Conservation (phyloP, 2,797 vertebrate species). For the Mastacembelus armatus region DNA sequence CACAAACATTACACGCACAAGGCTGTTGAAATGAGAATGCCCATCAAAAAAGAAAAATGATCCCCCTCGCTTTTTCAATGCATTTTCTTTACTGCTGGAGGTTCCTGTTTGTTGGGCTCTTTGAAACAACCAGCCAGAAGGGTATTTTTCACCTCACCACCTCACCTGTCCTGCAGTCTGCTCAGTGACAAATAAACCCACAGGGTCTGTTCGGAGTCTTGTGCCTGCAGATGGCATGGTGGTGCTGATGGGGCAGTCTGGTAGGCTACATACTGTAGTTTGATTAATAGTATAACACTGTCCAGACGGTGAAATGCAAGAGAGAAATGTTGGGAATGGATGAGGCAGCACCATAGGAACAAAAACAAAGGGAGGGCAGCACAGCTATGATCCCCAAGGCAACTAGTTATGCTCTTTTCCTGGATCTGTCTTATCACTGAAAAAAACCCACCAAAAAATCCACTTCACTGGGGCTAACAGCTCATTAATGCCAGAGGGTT, state of each 20-base stretch:
- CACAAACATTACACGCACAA: conserved; percentile 31
- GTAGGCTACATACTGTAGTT: conserved; percentile 44
- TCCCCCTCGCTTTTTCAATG: conserved; percentile 8
- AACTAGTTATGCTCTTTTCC: conserved; percentile 56
- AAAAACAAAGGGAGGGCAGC: conserved; percentile 63
- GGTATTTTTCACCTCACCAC: conserved; percentile 67
- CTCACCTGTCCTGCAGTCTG: conserved; percentile 61
- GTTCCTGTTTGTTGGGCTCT: conserved; percentile 28
- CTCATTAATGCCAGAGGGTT: conserved; percentile 57
- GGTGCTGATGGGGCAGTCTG: conserved; percentile 67
- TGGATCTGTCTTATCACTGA: conserved; percentile 64
- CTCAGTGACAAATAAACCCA: conserved; percentile 61
- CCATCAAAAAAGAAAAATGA: conserved; percentile 36
- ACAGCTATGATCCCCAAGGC: conserved; percentile 55
- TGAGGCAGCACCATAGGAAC: conserved; percentile 72
- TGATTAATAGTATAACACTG: conserved; percentile 64
- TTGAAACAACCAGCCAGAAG: conserved; percentile 48
- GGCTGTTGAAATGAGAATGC: conserved; percentile 31
- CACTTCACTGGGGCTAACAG: conserved; percentile 51
- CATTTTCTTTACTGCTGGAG: conserved; percentile 29
- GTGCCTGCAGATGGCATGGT: conserved; percentile 66
- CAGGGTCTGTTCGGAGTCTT: conserved; percentile 37
- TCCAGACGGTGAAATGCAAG: conserved; percentile 57
- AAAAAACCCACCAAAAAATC: too few species aligned
- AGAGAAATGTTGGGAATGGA: conserved; percentile 51